Evolutionary conservation across 1,140 invertebrate species (phyloP), one percentile per base, ranked within the genome.

Genomic region (Cryptotermes secundus): DNA sequence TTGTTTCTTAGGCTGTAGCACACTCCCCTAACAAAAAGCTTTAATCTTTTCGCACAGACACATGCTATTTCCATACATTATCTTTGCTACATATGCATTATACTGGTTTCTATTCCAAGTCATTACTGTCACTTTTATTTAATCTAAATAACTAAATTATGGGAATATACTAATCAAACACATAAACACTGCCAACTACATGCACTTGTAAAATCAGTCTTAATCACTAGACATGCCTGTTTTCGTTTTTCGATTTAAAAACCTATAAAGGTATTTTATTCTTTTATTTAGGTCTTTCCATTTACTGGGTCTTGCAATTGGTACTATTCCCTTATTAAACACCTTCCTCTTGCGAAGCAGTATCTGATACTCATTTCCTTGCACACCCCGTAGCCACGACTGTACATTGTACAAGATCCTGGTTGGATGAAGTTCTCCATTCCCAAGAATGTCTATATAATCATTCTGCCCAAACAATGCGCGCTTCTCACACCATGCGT

Each of bases 391-490:
- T 26, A 99, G 90, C 97, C 97, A 99, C 0, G 90, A 88, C 1
- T 97, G 97, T 22, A 98, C 92, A 86, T 94, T 93, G 86, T 98
- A 97, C 3, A 97, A 87, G n/a, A 96, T 93, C 88, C 92, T 94
- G 0, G 94, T 94, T 2, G 97, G 97, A 90, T 97, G 94, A 38
- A 99, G 86, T 19, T 92, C 92, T 81, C 95, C 95, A 88, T 95
- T 93, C 3, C 97, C 97, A 42, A 99, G 90, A 83, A 99, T 98
- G 90, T 99, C 97, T 83, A 99, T 98, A 87, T 98, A 99, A 90
- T 99, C 97, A 91, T 99, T 99, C 89, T 99, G 97, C 2, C 97
- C 97, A 91, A 97, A 98, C 0, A 97, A 88, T 19, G 97, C 96
- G 88, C 92, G 92, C 86, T 94, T 94, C 86, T 94, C 90, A 19